Evolutionary conservation across 2,888 invertebrate species (phyloP).

Genomic region (Graphium colonna): DNA sequence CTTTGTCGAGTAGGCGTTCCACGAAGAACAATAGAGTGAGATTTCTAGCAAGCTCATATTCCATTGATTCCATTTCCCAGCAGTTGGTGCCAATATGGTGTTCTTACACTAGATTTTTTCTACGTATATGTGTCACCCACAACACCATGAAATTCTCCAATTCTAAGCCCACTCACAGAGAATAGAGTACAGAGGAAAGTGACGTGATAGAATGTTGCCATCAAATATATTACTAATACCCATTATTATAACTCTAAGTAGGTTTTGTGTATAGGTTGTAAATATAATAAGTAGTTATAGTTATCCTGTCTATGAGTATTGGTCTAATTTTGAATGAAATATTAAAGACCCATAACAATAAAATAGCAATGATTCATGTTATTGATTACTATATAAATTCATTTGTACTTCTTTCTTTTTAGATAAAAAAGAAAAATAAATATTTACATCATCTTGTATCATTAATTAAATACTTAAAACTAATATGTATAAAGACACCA

Average conservation of each 20-base stretch:
- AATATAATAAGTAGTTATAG: constrained; percentile 1
- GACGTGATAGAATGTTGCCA: constrained; percentile 42
- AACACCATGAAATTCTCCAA: constrained; percentile 78
- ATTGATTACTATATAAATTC: too few relatives aligned
- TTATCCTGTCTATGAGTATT: background rate
- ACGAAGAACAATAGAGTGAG: constrained; percentile 98
- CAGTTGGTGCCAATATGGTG: constrained; percentile 76
- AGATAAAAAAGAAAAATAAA: too few relatives aligned
- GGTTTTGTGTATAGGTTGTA: background rate
- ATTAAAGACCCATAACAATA: too few relatives aligned
- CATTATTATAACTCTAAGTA: background rate
- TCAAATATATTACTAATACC: constrained; percentile 17
- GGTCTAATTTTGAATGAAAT: too few relatives aligned
- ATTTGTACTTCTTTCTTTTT: too few relatives aligned
- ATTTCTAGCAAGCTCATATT: constrained; percentile 96
- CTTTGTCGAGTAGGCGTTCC: constrained; percentile 98
- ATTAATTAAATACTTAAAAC: too few relatives aligned
- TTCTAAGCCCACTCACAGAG: constrained; percentile 56
- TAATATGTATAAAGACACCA: too few relatives aligned
- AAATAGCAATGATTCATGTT: too few relatives aligned
- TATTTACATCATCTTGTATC: too few relatives aligned
- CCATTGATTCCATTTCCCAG: constrained; percentile 92
- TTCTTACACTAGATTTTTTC: constrained; percentile 75
- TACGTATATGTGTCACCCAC: constrained; percentile 80
- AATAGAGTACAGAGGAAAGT: constrained; percentile 54